phyloP scores from a whole-genome alignment of 2,888 invertebrate species.

The Luperina nickerlii region DNA sequence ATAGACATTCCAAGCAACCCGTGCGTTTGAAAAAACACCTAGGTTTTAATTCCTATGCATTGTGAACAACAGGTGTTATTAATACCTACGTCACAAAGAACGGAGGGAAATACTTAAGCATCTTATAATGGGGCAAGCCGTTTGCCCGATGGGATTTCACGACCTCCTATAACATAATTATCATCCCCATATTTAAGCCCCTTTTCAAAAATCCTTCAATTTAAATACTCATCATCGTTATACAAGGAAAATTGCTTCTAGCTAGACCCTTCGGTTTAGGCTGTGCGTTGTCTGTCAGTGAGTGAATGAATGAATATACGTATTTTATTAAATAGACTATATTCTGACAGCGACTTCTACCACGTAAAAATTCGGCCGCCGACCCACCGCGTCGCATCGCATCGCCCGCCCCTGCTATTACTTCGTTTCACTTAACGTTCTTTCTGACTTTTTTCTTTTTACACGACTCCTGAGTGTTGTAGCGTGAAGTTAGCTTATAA shows the following conservation, averaged over 20 bases:
- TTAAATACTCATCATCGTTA: not conserved
- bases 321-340: not conserved
- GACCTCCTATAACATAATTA: not conserved
- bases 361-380: no score
- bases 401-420: no score
- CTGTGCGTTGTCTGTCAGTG: not conserved
- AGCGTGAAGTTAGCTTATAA: no score
- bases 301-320: not conserved
- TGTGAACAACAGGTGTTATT: slow-evolving; percentile 51
- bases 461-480: no score
- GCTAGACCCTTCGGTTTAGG: not conserved
- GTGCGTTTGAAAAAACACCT: slow-evolving; percentile 15
- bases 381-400: no score
- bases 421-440: no score
- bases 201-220: not conserved
- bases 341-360: no score
- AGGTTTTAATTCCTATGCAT: not conserved
- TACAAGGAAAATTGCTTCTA: not conserved
- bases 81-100: slow-evolving; percentile 12
- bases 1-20: slow-evolving; percentile 18
- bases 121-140: slow-evolving; percentile 5
- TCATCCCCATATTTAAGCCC: not conserved
- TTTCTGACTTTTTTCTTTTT: no score
- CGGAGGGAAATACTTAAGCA: slow-evolving; percentile 41
- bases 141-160: not conserved